These are phyloP conservation scores for Steinernema feltiae DNA, from an alignment of 1,140 invertebrate species.

Conservation along the genomic window DNA sequence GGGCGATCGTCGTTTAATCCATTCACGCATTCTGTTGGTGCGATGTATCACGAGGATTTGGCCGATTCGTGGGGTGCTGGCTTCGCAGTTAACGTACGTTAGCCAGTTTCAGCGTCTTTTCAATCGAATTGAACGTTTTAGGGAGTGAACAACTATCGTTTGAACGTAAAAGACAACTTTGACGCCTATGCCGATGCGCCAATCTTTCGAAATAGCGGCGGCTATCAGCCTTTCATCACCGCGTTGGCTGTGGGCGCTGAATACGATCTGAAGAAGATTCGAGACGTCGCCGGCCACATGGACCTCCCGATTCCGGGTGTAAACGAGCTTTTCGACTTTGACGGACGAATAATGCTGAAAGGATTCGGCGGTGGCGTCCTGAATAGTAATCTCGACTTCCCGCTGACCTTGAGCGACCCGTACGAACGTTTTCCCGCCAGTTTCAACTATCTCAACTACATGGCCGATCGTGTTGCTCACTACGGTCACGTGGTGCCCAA, in stretches of 20 bases:
- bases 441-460: slow-evolving; percentile 14
- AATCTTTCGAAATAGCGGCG: slow-evolving; percentile 31
- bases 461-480: slow-evolving; percentile 22
- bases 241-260: slow-evolving; percentile 32
- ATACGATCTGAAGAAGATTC: slow-evolving; percentile 34
- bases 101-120: background rate
- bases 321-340: slow-evolving; percentile 37
- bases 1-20: slow-evolving; percentile 39
- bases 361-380: slow-evolving; percentile 22
- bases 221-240: slow-evolving; percentile 36
- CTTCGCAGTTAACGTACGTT: slow-evolving; percentile 38
- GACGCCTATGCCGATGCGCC: slow-evolving; percentile 35
- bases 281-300: slow-evolving; percentile 30
- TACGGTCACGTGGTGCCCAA: slow-evolving; percentile 23
- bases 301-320: slow-evolving; percentile 35
- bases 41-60: slow-evolving; percentile 43
- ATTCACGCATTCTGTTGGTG: slow-evolving; percentile 38
- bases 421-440: slow-evolving; percentile 32
- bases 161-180: slow-evolving; percentile 31
- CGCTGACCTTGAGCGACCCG: slow-evolving; percentile 33
- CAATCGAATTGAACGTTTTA: background rate
- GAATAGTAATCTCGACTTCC: slow-evolving; percentile 30
- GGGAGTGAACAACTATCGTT: slow-evolving; percentile 30
- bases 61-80: slow-evolving; percentile 41
- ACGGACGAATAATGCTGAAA: slow-evolving; percentile 35